Conservation (phyloP, 2,888 invertebrate genomes). For the Tinea trinotella region DNA sequence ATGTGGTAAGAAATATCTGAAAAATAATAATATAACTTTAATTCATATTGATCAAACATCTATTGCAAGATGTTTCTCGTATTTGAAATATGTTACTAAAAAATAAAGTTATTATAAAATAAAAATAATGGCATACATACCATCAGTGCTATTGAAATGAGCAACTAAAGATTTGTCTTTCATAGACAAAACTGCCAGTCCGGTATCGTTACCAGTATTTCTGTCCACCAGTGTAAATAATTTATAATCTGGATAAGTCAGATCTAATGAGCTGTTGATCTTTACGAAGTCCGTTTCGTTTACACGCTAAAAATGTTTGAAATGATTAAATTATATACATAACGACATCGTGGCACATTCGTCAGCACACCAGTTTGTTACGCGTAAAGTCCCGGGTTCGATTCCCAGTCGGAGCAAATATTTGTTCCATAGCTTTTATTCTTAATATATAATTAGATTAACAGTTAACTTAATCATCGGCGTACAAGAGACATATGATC, state of each 20-base stretch:
- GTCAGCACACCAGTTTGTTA: too few species aligned
- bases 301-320: slow-evolving; percentile 49
- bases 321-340: neutral
- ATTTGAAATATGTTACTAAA: too few species aligned
- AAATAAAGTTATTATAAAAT: too few species aligned
- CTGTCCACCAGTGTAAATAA: slow-evolving; percentile 36
- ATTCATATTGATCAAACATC: neutral
- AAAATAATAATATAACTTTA: slow-evolving; percentile 21
- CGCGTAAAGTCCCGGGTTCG: too few species aligned
- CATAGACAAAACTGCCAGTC: slow-evolving; percentile 48
- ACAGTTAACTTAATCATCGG: too few species aligned
- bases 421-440: too few species aligned
- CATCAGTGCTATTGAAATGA: slow-evolving; percentile 61
- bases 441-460: too few species aligned
- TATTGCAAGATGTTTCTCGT: too few species aligned
- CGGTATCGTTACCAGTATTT: slow-evolving; percentile 54
- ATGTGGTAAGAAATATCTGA: slow-evolving; percentile 74
- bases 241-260: slow-evolving; percentile 57
- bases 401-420: too few species aligned
- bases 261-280: slow-evolving; percentile 79
- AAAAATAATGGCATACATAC: slow-evolving; percentile 39
- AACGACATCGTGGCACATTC: too few species aligned
- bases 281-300: slow-evolving; percentile 75
- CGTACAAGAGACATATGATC: too few species aligned
- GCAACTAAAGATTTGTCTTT: slow-evolving; percentile 45